Conservation (phyloP, 2,797 vertebrate species). For the Meriones psammophilus region DNA sequence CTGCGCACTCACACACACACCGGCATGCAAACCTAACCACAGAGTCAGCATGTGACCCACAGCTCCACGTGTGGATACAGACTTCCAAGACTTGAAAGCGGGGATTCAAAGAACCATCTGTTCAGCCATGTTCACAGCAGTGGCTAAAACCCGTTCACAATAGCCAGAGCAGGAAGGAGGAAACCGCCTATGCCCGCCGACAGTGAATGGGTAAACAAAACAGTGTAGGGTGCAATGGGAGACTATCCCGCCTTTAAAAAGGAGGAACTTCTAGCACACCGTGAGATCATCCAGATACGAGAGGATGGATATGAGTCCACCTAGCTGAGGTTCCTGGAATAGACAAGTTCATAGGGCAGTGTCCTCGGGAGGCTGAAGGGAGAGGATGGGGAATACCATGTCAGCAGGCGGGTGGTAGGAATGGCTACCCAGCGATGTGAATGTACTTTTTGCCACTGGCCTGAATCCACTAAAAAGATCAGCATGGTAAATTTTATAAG, state of each 20-base stretch:
- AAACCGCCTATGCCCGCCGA: not conserved
- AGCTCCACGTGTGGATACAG: not conserved
- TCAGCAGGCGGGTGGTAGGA: not conserved
- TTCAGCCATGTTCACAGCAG: not conserved
- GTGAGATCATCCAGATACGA: not conserved
- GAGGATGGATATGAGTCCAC: not conserved
- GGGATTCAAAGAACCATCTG: not conserved
- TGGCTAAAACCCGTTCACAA: not conserved
- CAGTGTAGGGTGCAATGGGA: accelerated
- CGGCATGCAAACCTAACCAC: not conserved
- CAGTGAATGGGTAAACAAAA: not conserved
- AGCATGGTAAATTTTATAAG: not conserved
- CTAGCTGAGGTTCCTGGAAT: not conserved
- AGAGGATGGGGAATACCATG: accelerated
- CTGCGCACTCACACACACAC: no score
- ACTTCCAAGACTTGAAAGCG: constrained; percentile 4
- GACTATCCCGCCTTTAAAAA: not conserved
- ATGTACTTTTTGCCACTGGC: not conserved
- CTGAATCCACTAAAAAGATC: not conserved
- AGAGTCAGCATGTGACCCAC: not conserved
- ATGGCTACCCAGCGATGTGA: not conserved
- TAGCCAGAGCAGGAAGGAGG: not conserved
- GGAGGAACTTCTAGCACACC: not conserved
- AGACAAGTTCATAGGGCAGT: not conserved
- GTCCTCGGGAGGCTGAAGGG: not conserved